Conservation (phyloP, 2,113 vertebrate genomes). For the Hepsetus odoe region DNA sequence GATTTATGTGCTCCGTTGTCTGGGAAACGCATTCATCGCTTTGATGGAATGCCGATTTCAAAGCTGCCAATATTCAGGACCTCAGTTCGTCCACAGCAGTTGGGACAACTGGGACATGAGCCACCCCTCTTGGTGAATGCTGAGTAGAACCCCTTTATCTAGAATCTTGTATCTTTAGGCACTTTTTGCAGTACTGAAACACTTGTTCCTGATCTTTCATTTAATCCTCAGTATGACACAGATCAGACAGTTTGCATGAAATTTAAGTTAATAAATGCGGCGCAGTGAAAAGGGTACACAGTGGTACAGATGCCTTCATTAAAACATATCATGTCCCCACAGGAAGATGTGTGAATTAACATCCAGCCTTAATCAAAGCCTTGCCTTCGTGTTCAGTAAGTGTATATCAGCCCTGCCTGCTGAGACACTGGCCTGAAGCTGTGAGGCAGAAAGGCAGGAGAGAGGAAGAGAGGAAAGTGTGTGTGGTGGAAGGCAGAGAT, state of each 20-base stretch:
- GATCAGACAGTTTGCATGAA: too few relatives aligned
- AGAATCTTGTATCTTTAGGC: too few relatives aligned
- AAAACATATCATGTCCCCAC: neutral
- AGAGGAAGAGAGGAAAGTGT: neutral
- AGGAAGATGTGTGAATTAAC: slow-evolving; percentile 13
- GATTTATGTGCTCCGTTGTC: neutral
- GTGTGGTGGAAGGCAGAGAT: neutral
- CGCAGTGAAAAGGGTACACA: neutral
- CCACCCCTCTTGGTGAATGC: neutral
- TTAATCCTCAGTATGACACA: too few relatives aligned
- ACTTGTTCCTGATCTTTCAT: too few relatives aligned
- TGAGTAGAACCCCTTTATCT: too few relatives aligned
- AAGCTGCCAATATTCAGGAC: neutral
- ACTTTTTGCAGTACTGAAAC: too few relatives aligned
- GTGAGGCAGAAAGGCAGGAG: neutral
- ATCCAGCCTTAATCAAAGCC: slow-evolving; percentile 38
- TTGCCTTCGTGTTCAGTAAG: slow-evolving; percentile 12
- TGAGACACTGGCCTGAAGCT: neutral
- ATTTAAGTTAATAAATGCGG: too few relatives aligned
- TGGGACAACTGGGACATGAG: too few relatives aligned
- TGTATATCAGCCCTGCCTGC: neutral
- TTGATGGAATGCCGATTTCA: neutral
- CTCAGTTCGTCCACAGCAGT: neutral
- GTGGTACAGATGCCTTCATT: neutral
- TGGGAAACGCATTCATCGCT: neutral